Evolutionary conservation across 2,113 vertebrate genomes (phyloP), one percentile per base, ranked within the genome.

Genomic region (Eulemur macaco): DNA sequence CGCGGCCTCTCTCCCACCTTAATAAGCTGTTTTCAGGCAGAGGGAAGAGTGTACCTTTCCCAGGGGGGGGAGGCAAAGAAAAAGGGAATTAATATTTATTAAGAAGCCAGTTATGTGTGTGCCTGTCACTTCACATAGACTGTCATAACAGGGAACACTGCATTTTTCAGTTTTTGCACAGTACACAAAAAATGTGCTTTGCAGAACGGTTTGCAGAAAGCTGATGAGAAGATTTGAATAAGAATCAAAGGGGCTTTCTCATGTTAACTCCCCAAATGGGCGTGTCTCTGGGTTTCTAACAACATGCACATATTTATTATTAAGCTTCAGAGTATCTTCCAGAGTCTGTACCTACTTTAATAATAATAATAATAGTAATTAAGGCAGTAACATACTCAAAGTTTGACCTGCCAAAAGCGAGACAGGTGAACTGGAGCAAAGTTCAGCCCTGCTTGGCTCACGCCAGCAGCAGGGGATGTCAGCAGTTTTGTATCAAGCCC

Each of bases 61-160:
- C 3, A 1, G 17, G 18, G 31, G 50, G n/a, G 8, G 50, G n/a
- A 9, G 50, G 50, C 3, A 0, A 0, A 15, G 39, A 6, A 25
- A 1, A 50, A 23, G 52, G 54, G 21, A 31, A 2, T 34, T 14
- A 3, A 18, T 11, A 0, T 29, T 1, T 21, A 21, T 11, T 42
- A n/a, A 18, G 29, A 25, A 11, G 14, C n/a, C 52, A 23, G 11
- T 13, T 42, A 37, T 2, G 29, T 25, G 14, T 11, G 42, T 8
- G n/a, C n/a, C 73, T 1, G 11, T 25, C 0, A 0, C 39, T 52
- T 73, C 20, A 0, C 2, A 0, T 5, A 10, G 45, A 6, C 80
- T 2, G 0, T 56, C 21, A 60, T 84, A n/a, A 31, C 29, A 27
- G 63, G 74, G 21, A 31, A 7, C 20, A 1, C 15, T 1, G 5